Evolutionary conservation across 2,888 invertebrate genomes (phyloP).

Genomic region (Chirona hameri): DNA sequence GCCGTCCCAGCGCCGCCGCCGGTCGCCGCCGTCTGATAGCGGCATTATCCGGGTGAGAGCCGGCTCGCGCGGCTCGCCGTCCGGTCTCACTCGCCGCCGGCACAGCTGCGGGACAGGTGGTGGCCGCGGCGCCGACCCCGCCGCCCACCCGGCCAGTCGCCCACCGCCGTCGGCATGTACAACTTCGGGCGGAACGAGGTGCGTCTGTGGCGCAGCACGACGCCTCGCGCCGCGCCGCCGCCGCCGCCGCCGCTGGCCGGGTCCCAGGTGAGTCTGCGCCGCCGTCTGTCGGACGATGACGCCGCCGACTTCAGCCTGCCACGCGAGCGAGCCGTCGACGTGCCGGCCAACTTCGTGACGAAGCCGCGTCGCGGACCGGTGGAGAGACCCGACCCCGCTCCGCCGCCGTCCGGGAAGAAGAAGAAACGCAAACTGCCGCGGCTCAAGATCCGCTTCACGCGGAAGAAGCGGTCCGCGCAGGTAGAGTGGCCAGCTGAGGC

Average conservation of each 20-base stretch:
- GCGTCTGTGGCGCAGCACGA: conserved; percentile 12
- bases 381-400: neutral
- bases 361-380: neutral
- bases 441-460: conserved; percentile 1
- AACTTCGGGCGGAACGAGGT: neutral
- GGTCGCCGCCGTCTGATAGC: neutral
- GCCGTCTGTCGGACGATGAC: neutral
- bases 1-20: neutral
- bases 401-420: neutral
- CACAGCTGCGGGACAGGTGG: neutral
- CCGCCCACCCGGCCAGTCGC: neutral
- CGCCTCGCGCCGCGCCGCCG: neutral
- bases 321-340: neutral
- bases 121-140: neutral
- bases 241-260: neutral
- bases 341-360: neutral
- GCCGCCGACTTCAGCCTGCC: neutral
- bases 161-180: neutral
- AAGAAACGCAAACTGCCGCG: conserved; percentile 1
- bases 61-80: neutral
- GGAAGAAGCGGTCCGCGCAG: neutral
- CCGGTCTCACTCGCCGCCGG: neutral
- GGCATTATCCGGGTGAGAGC: neutral
- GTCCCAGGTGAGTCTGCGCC: neutral
- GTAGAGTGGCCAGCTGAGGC: neutral